phyloP scores from a whole-genome alignment of 1,140 invertebrate genomes.

The Drosophila subobscura region DNA sequence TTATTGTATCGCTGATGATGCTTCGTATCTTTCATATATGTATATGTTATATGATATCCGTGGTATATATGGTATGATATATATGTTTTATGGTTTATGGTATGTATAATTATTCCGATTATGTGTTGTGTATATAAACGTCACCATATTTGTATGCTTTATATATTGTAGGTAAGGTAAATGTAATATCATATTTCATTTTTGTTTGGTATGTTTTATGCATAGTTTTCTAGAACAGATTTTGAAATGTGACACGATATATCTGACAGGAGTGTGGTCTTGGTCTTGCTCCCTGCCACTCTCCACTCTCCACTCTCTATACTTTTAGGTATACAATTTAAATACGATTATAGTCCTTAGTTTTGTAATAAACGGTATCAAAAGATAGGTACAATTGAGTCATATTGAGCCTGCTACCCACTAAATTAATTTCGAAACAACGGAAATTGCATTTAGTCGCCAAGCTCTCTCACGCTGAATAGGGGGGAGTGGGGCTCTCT shows the following conservation, averaged over 20 bases:
- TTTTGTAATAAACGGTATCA: constrained; percentile 82
- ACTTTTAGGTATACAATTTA: constrained; percentile 64
- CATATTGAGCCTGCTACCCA: constrained; percentile 58
- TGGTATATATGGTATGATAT: constrained; percentile 54
- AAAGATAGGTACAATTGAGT: constrained; percentile 82
- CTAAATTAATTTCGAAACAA: constrained; percentile 66
- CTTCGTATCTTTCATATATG: constrained; percentile 52
- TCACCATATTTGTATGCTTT: constrained; percentile 22
- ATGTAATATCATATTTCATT: constrained; percentile 47
- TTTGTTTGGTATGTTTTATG: constrained; percentile 38
- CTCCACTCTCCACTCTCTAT: constrained; percentile 53
- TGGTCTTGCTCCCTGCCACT: constrained; percentile 24
- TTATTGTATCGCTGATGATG: constrained; percentile 67
- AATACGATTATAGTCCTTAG: constrained; percentile 80
- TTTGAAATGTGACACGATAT: constrained; percentile 60
- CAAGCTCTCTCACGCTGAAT: constrained; percentile 8
- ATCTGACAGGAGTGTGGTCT: constrained; percentile 20
- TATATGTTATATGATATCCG: constrained; percentile 61
- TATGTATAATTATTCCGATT: constrained; percentile 73
- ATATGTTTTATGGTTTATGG: constrained; percentile 50
- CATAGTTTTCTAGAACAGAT: constrained; percentile 61
- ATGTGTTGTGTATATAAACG: constrained; percentile 65
- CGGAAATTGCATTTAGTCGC: constrained; percentile 33
- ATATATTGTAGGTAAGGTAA: constrained; percentile 41
- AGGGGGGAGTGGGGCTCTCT: neutral